phyloP scores from a whole-genome alignment of 2,888 invertebrate species.

The Brenthis daphne region DNA sequence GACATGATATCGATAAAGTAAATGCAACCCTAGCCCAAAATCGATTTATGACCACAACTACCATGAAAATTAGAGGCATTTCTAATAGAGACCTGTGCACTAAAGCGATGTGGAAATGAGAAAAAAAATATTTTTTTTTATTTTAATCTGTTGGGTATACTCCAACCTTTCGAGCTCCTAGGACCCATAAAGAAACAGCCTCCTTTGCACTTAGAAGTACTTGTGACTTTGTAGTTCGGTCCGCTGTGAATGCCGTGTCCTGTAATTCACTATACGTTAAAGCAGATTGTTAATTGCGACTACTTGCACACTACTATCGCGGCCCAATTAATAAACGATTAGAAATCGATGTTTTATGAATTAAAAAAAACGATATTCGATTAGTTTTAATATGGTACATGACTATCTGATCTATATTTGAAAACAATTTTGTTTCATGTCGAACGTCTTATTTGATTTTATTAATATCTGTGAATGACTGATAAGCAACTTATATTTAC shows the following conservation, averaged over 20 bases:
- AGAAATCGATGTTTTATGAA: background rate
- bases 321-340: constrained; percentile 2
- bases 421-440: background rate
- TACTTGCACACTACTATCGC: constrained; percentile 62
- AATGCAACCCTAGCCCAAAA: background rate
- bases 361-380: background rate
- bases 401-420: background rate
- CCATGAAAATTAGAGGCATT: background rate
- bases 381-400: background rate
- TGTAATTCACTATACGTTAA: constrained; percentile 83
- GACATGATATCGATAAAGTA: no score
- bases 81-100: constrained; percentile 39
- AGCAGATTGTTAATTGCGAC: constrained; percentile 75
- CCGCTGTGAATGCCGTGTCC: constrained; percentile 87
- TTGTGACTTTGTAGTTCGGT: constrained; percentile 86
- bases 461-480: no score
- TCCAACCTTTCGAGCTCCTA: constrained; percentile 95
- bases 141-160: constrained; percentile 48
- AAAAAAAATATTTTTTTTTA: constrained; percentile 57
- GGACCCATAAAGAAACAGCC: constrained; percentile 96
- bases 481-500: no score
- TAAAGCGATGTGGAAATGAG: constrained; percentile 53
- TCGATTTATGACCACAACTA: constrained; percentile 1
- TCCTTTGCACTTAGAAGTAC: constrained; percentile 95
- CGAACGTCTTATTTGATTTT: background rate